Conservation (phyloP, 2,797 vertebrate genomes). For the Hyperoplus lanceolatus region DNA sequence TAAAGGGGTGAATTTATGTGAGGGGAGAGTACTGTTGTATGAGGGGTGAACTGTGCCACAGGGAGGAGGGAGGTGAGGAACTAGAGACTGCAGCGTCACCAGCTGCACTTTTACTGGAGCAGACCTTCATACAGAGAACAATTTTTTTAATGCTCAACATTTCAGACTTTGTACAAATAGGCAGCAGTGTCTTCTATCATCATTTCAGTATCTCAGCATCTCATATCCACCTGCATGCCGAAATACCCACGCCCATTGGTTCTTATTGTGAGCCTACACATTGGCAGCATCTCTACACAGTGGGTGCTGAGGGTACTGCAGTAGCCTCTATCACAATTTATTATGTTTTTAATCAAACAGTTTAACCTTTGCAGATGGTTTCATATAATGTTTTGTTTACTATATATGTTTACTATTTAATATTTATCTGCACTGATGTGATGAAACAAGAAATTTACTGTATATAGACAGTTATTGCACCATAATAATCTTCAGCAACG, state of each 20-base stretch:
- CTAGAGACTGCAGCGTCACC: slow-evolving; percentile 27
- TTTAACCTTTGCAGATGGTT: neutral
- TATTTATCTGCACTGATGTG: no score
- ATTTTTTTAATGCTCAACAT: no score
- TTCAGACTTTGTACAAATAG: no score
- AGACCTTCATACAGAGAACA: neutral
- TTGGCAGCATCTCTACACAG: neutral
- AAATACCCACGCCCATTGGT: neutral
- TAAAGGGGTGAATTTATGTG: slow-evolving; percentile 43
- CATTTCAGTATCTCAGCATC: neutral
- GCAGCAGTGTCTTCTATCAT: neutral
- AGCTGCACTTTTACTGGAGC: neutral
- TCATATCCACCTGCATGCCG: neutral
- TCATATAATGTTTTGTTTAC: neutral
- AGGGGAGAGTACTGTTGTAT: slow-evolving; percentile 53
- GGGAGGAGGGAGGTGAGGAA: neutral
- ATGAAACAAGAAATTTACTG: no score
- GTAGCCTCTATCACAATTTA: neutral
- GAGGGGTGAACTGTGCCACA: slow-evolving; percentile 55
- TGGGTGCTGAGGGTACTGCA: neutral
- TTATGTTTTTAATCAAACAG: neutral
- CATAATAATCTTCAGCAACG: no score
- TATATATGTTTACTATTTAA: neutral
- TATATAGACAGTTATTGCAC: no score
- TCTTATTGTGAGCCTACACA: neutral